A percentile compares a stretch with the other conserved stretches of the same genome.
Evolutionary conservation across 2,888 invertebrate genomes (phyloP).

Genomic region (Euplexia lucipara): DNA sequence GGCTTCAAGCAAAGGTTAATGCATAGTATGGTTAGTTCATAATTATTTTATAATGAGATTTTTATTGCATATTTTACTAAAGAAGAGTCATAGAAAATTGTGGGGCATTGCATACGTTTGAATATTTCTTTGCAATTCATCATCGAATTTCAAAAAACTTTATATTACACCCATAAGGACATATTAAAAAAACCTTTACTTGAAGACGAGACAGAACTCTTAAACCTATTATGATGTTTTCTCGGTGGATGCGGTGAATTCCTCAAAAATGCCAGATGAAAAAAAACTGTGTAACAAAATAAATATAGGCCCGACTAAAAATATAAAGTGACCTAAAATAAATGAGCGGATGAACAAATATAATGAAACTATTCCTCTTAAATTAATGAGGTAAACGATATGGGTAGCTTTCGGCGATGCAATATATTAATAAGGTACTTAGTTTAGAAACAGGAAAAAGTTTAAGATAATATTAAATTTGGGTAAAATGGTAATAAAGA

Average conservation of each 20-base stretch:
- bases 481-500: too few species aligned
- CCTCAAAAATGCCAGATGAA: conserved; percentile 49
- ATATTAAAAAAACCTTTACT: conserved; percentile 51
- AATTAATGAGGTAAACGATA: conserved; percentile 42
- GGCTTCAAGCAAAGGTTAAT: conserved; percentile 65
- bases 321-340: conserved; percentile 34
- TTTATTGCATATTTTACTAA: conserved; percentile 1
- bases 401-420: conserved; percentile 22
- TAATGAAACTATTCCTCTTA: conserved; percentile 2
- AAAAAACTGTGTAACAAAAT: conserved; percentile 50
- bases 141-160: neutral
- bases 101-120: neutral
- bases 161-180: neutral
- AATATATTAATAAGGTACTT: neutral
- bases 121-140: neutral
- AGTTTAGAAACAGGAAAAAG: neutral
- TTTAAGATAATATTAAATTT: neutral
- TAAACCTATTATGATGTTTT: conserved; percentile 64
- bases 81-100: neutral
- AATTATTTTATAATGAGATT: conserved; percentile 21
- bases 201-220: conserved; percentile 58
- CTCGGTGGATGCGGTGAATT: conserved; percentile 69
- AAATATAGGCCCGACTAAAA: conserved; percentile 59
- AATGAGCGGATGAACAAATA: conserved; percentile 1
- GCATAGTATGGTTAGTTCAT: neutral